phyloP scores from a whole-genome alignment of 2,888 invertebrate species.

The Hirtodrosophila confusa region DNA sequence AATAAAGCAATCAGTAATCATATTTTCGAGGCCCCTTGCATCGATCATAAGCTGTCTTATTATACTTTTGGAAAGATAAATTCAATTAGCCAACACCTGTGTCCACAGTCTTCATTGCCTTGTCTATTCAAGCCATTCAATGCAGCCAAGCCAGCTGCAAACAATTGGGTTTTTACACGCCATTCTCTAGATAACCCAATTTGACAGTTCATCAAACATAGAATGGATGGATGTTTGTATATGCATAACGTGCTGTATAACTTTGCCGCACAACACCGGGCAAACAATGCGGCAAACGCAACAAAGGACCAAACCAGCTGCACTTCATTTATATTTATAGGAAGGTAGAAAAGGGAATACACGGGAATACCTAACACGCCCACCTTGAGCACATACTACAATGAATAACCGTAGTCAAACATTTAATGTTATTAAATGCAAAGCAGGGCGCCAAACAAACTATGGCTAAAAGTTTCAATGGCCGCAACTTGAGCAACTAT shows the following conservation, averaged over 20 bases:
- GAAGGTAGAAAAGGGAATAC: constrained; percentile 27
- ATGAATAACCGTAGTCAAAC: constrained; percentile 61
- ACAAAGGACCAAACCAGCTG: constrained; percentile 50
- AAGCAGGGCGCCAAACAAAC: constrained; percentile 58
- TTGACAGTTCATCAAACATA: constrained; percentile 72
- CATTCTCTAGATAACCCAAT: constrained; percentile 56
- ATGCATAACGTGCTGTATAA: constrained; percentile 29
- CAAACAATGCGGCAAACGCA: constrained; percentile 74
- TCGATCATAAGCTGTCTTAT: constrained; percentile 1
- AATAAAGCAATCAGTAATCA: not conserved
- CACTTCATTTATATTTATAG: constrained; percentile 75
- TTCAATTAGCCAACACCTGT: constrained; percentile 52
- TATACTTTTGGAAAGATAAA: constrained; percentile 26
- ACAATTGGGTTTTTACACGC: constrained; percentile 34
- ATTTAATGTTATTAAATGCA: constrained; percentile 76
- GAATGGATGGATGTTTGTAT: constrained; percentile 24
- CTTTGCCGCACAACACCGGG: constrained; percentile 15
- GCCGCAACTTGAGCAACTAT: constrained; percentile 29
- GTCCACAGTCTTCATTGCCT: constrained; percentile 10
- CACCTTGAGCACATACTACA: constrained; percentile 30
- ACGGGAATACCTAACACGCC: constrained; percentile 12
- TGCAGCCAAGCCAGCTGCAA: constrained; percentile 35
- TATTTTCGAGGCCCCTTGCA: not conserved
- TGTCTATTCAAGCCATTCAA: constrained; percentile 19
- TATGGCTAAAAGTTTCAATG: constrained; percentile 62